phyloP scores from a whole-genome alignment of 2,888 invertebrate species.

The Labia minor region DNA sequence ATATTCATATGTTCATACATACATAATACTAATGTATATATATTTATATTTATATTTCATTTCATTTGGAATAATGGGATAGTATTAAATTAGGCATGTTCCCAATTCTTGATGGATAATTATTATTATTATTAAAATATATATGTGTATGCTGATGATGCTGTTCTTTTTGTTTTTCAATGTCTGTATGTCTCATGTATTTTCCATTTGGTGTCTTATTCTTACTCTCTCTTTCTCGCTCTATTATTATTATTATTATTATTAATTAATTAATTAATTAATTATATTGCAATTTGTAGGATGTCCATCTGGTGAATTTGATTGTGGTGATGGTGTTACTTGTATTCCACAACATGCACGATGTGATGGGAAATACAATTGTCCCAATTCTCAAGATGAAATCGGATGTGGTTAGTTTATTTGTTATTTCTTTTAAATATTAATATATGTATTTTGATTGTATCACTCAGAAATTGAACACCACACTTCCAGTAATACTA shows the following conservation, averaged over 20 bases:
- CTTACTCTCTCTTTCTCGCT: not conserved
- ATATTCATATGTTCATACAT: not conserved
- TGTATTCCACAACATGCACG: conserved; percentile 42
- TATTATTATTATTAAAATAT: not conserved
- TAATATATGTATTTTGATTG: too few species aligned
- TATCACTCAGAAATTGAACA: too few species aligned
- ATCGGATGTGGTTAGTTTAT: conserved; percentile 37
- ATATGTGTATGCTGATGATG: not conserved
- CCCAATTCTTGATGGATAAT: not conserved
- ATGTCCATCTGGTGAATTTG: conserved; percentile 54
- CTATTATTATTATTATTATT: not conserved
- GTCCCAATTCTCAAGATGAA: conserved; percentile 41
- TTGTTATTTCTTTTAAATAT: too few species aligned
- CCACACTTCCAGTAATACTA: too few species aligned
- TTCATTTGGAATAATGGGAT: too few species aligned
- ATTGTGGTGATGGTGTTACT: conserved; percentile 51
- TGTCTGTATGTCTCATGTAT: not conserved
- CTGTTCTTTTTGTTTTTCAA: not conserved
- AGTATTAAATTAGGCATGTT: not conserved
- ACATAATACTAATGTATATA: not conserved
- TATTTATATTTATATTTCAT: too few species aligned
- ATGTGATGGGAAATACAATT: conserved; percentile 39
- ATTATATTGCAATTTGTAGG: conserved; percentile 37
- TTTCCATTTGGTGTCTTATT: not conserved
- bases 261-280: conserved; percentile 14